These are phyloP conservation scores for Telmatochromis bifrenatus DNA, from an alignment of 2,113 vertebrate species.

Conservation along the genomic window DNA sequence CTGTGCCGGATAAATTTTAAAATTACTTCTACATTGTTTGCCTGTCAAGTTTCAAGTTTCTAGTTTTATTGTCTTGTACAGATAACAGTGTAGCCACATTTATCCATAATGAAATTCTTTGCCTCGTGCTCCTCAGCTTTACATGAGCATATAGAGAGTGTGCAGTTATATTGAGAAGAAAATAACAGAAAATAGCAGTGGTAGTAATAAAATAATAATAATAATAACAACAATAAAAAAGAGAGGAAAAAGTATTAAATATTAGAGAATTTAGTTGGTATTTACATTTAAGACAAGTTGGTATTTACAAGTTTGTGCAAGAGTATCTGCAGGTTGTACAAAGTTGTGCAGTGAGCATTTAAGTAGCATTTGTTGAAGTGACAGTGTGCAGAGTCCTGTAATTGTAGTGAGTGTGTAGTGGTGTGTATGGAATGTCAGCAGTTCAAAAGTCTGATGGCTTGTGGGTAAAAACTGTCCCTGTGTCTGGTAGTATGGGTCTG, in stretches of 20 bases:
- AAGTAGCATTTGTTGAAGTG: not conserved
- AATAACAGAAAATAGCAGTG: not conserved
- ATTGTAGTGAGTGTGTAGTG: not conserved
- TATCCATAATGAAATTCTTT: not conserved
- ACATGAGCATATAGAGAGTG: not conserved
- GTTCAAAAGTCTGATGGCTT: fast-evolving
- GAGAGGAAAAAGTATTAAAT: not conserved
- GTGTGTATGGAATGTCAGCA: not conserved
- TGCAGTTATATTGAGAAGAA: not conserved
- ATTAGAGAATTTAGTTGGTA: not conserved
- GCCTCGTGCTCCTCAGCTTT: not conserved
- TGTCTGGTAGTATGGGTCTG: not conserved
- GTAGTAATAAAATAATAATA: not conserved
- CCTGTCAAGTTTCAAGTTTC: not conserved
- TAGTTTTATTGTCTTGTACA: fast-evolving
- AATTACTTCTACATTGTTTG: not conserved
- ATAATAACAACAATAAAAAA: not conserved
- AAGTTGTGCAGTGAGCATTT: fast-evolving
- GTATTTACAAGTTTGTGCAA: not conserved
- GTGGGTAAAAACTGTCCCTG: fast-evolving
- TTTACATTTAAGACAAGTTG: not conserved
- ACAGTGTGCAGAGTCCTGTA: not conserved
- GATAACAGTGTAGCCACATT: not conserved
- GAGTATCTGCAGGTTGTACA: not conserved
- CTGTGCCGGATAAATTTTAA: not conserved